Evolutionary conservation across 2,797 vertebrate species (phyloP).

Genomic region (Chaunax sp.): DNA sequence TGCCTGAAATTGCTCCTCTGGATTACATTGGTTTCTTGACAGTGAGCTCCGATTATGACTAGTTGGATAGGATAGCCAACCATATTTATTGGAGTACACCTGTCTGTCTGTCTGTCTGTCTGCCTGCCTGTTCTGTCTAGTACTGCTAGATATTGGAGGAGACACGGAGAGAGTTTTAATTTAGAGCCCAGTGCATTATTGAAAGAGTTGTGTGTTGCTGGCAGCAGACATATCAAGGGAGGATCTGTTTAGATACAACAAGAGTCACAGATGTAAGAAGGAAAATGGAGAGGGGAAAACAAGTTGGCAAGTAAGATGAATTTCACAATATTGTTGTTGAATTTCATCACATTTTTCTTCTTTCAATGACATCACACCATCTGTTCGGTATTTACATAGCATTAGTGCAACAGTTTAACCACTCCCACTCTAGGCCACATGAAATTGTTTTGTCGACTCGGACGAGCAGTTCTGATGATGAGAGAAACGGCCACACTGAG

Average conservation of each 20-base stretch:
- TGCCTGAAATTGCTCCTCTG: constrained; percentile 29
- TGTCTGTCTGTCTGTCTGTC: too few species aligned
- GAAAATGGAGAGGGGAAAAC: background rate
- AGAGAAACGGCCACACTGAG: constrained; percentile 11
- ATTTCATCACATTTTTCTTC: background rate
- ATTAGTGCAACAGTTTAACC: constrained; percentile 1
- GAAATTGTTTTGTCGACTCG: constrained; percentile 8
- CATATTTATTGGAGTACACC: too few species aligned
- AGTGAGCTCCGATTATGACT: constrained; percentile 5
- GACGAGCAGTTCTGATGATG: constrained; percentile 8
- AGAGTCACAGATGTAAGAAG: background rate
- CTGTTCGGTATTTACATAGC: background rate
- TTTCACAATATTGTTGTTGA: background rate
- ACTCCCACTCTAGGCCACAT: background rate
- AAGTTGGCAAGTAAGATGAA: background rate
- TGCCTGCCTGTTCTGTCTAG: background rate
- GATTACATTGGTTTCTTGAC: constrained; percentile 25
- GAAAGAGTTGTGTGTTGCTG: background rate
- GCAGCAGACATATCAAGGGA: constrained; percentile 10
- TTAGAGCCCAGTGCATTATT: background rate
- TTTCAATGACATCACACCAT: constrained; percentile 8
- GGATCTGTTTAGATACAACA: constrained; percentile 24
- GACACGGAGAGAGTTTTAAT: background rate
- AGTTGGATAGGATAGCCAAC: background rate
- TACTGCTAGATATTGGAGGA: constrained; percentile 3